These are phyloP conservation scores for Amazona finschi DNA, from an alignment of 2,797 vertebrate species.

Conservation along the genomic window DNA sequence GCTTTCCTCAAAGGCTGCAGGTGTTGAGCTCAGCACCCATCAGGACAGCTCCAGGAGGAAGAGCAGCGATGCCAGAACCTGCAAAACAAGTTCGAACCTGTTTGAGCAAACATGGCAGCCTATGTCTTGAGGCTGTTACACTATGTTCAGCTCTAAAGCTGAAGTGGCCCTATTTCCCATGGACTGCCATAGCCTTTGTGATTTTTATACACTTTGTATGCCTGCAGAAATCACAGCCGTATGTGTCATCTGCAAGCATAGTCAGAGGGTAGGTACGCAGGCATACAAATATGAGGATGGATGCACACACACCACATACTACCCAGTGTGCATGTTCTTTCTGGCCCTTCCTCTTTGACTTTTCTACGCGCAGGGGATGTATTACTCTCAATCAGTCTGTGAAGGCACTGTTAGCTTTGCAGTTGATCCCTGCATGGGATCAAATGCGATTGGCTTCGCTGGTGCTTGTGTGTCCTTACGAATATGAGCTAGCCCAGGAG, in stretches of 20 bases:
- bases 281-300: background rate
- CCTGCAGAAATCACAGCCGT: accelerated
- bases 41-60: background rate
- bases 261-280: background rate
- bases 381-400: background rate
- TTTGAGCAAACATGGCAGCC: background rate
- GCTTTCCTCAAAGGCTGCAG: background rate
- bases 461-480: background rate
- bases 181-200: accelerated
- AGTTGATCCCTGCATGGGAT: background rate
- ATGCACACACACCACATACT: background rate
- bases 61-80: background rate
- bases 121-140: background rate
- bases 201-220: background rate
- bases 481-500: background rate
- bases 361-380: background rate
- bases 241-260: accelerated
- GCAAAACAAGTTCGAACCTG: background rate
- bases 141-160: background rate
- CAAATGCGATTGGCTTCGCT: background rate
- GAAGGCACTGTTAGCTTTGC: background rate
- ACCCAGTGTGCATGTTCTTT: background rate
- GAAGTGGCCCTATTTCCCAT: background rate
- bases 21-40: background rate
- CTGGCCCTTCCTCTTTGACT: background rate